Evolutionary conservation across 2,797 vertebrate species (phyloP).

Genomic region (Hydrophis major): DNA sequence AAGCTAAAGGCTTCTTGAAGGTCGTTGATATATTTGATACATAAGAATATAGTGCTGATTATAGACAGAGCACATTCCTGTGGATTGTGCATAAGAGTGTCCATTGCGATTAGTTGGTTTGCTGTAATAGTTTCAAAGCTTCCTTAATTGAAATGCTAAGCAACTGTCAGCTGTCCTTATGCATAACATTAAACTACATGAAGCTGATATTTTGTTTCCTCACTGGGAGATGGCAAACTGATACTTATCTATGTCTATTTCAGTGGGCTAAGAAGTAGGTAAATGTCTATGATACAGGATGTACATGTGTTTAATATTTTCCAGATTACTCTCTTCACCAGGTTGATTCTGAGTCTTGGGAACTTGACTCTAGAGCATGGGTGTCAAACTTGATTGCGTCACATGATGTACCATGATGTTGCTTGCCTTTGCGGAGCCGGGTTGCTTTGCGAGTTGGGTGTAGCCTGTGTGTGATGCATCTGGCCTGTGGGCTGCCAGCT

Average conservation of each 20-base stretch:
- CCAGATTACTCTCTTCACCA: neutral
- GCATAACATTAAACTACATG: neutral
- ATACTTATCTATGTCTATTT: neutral
- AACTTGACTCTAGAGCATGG: neutral
- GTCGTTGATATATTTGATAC: neutral
- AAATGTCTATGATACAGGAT: neutral
- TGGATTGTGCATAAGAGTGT: neutral
- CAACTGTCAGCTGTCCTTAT: neutral
- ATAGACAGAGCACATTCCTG: neutral
- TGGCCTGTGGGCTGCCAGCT: rapidly evolving
- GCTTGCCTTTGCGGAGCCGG: neutral
- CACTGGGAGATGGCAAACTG: no score
- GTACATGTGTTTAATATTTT: neutral
- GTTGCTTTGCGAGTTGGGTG: no score
- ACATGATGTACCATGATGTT: rapidly evolving
- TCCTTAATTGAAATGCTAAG: neutral
- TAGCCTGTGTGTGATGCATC: no score
- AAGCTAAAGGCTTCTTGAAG: neutral
- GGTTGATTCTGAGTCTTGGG: neutral
- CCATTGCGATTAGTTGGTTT: neutral
- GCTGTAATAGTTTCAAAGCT: neutral
- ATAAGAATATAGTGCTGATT: neutral
- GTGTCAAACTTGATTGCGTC: neutral
- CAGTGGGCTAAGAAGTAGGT: neutral
- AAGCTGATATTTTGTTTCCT: neutral